Base-by-base conservation (phyloP, 2,888 invertebrate species). In the Ptychoptera contaminata region DNA sequence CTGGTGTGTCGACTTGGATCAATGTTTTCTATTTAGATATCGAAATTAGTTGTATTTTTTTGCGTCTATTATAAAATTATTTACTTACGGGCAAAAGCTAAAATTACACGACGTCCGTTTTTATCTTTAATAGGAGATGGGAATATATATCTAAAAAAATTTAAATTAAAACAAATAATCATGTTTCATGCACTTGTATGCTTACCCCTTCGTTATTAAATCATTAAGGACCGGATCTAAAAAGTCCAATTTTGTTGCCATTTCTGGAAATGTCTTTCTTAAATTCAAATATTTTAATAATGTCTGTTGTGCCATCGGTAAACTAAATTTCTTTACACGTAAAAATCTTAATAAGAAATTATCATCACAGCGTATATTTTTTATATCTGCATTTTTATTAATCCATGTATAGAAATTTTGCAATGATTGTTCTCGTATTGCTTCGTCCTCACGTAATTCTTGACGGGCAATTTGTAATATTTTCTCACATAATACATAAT, bases 241-340 rank as follows among this genome's bases (percentile, higher is more conserved):
- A 52, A 74, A 76, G 58, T 85, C 82, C 52, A 85, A 59, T 42
- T 77, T 72, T 50, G 65, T 63, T 52, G 76, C 76, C 56, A 76
- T 69, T 51, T 76, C 70, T 9, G 73, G 76, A 57, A 82, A 81
- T 43, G 74, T 76, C 57, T 76, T 77, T 47, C 82, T 68, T 40
- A 84, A 69, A 54, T 79, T 82, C 48, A 87, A 65, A 60, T 85
- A 87, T 58, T 86, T 85, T 15, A 86, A 68, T 35, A 87, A 59
- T 39, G 76, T 76, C 57, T 82, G 82, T 58, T 85, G 79, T 1
- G 85, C 81, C 77, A 82, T 78, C 2, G 78, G 79, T 31, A 86
- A 70, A 56, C 82, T 82, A 67, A 75, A 86, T 61, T 84, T 86
- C 58, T 82, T 82, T 48, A 77, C 76, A 2, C 85, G 73, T 47